A percentile compares a stretch with the other conserved stretches of the same genome.
These are phyloP conservation scores for Rhopalosiphum padi DNA, from an alignment of 1,140 invertebrate species.

Conservation along the genomic window DNA sequence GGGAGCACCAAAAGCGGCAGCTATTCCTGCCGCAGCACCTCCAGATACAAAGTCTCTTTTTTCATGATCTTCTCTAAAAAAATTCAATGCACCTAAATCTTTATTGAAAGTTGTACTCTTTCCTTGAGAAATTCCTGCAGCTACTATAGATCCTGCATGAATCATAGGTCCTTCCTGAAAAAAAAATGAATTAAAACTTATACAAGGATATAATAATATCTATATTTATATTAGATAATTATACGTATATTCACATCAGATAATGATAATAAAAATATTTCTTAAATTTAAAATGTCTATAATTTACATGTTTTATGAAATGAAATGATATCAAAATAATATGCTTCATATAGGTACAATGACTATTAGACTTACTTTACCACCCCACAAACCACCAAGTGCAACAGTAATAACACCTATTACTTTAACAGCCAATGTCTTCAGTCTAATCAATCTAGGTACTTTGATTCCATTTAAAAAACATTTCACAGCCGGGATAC, in stretches of 20 bases:
- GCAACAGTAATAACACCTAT: conserved; percentile 93
- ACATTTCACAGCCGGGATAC: conserved; percentile 98
- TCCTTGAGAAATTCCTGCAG: conserved; percentile 96
- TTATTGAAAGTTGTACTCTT: conserved; percentile 89
- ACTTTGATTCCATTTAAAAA: conserved; percentile 98
- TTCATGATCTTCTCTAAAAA: conserved; percentile 95
- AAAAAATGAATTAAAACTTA: not conserved
- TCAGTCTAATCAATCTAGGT: conserved; percentile 89
- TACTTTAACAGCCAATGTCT: conserved; percentile 92
- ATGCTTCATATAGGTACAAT: not conserved
- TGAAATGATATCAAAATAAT: too few species aligned
- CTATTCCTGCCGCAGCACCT: conserved; percentile 95
- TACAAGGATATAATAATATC: not conserved
- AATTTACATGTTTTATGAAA: too few species aligned
- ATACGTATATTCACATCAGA: too few species aligned
- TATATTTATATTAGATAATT: not conserved
- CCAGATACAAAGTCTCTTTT: conserved; percentile 98
- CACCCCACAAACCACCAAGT: conserved; percentile 92
- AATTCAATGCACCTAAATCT: conserved; percentile 88
- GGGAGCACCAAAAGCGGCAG: conserved; percentile 96
- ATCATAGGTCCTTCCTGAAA: conserved; percentile 99
- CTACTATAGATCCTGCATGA: conserved; percentile 95
- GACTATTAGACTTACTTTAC: conserved; percentile 75
- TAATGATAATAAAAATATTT: too few species aligned
- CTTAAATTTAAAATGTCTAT: too few species aligned